These are phyloP conservation scores for Autographa pulchrina DNA, from an alignment of 2,888 invertebrate species.

Conservation along the genomic window DNA sequence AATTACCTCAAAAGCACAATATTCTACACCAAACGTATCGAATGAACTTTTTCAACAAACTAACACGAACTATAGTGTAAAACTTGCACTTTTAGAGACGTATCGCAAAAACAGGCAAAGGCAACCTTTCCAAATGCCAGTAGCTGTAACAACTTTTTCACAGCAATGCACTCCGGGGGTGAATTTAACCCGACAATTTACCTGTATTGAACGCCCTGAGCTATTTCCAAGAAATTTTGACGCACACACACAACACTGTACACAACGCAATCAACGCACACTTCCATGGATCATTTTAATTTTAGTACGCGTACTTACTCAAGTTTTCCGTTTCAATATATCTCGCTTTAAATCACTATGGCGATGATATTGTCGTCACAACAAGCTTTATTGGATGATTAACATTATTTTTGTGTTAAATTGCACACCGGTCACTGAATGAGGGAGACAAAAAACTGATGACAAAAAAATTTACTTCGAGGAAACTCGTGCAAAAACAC, in stretches of 20 bases:
- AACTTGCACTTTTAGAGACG: conserved; percentile 42
- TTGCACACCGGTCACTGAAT: conserved; percentile 46
- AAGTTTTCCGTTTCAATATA: conserved; percentile 40
- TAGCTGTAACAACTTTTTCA: conserved; percentile 43
- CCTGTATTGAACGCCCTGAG: conserved; percentile 66
- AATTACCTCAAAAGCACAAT: conserved; percentile 26
- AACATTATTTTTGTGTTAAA: conserved; percentile 47
- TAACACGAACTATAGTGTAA: conserved; percentile 26
- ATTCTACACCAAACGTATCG: conserved; percentile 10
- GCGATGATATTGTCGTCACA: conserved; percentile 47
- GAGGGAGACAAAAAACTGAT: conserved; percentile 58
- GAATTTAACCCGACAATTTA: conserved; percentile 45
- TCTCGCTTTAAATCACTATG: conserved; percentile 36
- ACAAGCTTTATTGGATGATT: conserved; percentile 38
- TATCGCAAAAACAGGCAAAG: conserved; percentile 36
- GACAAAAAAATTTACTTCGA: conserved; percentile 64
- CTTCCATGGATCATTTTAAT: conserved; percentile 74
- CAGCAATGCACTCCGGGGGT: conserved; percentile 42
- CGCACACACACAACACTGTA: conserved; percentile 72
- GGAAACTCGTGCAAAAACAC: conserved; percentile 68
- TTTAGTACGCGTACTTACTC: conserved; percentile 72
- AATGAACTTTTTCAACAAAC: conserved; percentile 30
- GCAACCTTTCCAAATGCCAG: conserved; percentile 44
- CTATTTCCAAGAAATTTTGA: conserved; percentile 83
- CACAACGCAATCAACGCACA: conserved; percentile 59